phyloP scores from a whole-genome alignment of 1,140 invertebrate genomes.

The Carposina sasakii region DNA sequence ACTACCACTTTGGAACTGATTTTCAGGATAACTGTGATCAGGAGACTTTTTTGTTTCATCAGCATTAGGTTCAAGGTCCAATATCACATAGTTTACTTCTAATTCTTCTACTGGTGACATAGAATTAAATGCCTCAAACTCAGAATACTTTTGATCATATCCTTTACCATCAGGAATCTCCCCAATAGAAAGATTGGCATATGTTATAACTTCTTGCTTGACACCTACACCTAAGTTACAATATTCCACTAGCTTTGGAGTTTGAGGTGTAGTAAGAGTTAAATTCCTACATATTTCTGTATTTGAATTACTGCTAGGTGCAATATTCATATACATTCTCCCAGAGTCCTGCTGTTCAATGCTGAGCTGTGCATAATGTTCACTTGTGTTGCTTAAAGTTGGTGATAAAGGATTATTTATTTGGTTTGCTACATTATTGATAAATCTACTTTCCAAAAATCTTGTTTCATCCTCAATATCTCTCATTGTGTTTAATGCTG shows the following conservation, averaged over 20 bases:
- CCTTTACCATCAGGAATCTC: slow-evolving; percentile 54
- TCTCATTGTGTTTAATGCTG: slow-evolving; percentile 55
- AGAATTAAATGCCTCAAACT: slow-evolving; percentile 66
- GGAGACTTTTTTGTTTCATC: slow-evolving; percentile 31
- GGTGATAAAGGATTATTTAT: slow-evolving; percentile 51
- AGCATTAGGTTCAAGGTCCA: slow-evolving; percentile 78
- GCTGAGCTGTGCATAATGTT: slow-evolving; percentile 72
- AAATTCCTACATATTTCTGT: slow-evolving; percentile 37
- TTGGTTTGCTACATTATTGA: slow-evolving; percentile 50
- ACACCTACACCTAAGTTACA: slow-evolving; percentile 44
- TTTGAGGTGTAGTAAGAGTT: slow-evolving; percentile 46
- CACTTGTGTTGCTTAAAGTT: slow-evolving; percentile 58
- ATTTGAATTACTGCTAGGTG: slow-evolving; percentile 51
- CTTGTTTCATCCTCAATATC: slow-evolving; percentile 60
- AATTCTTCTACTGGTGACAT: slow-evolving; percentile 60
- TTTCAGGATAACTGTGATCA: slow-evolving; percentile 50
- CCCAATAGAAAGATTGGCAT: slow-evolving; percentile 78
- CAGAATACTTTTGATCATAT: slow-evolving; percentile 61
- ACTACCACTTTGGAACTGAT: slow-evolving; percentile 48
- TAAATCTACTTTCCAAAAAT: slow-evolving; percentile 46
- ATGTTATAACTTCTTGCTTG: slow-evolving; percentile 59
- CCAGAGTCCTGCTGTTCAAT: slow-evolving; percentile 55
- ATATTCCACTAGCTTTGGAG: slow-evolving; percentile 60
- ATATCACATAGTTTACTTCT: slow-evolving; percentile 84
- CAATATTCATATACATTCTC: slow-evolving; percentile 80